These are phyloP conservation scores for Nannoperca obscura DNA, from an alignment of 2,797 vertebrate genomes.

Conservation along the genomic window DNA sequence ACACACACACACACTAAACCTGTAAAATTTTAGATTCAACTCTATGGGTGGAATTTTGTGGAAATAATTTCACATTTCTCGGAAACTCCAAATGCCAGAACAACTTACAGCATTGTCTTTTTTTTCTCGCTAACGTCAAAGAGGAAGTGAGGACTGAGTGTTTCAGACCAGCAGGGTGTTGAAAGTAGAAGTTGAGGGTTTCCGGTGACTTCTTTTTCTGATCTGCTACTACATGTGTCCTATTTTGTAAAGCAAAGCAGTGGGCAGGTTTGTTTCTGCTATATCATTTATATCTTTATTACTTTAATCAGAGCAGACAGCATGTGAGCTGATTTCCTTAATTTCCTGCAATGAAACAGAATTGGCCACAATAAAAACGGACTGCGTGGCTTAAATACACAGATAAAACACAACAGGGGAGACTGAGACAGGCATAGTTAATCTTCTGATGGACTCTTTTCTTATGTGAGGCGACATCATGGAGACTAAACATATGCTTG, in stretches of 20 bases:
- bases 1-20: constrained; percentile 15
- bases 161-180: constrained; percentile 33
- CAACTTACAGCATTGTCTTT: not conserved
- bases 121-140: constrained; percentile 23
- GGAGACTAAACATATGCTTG: constrained; percentile 6
- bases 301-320: constrained; percentile 38
- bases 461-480: constrained; percentile 25
- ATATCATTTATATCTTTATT: constrained; percentile 62
- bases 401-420: constrained; percentile 12
- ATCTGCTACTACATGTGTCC: constrained; percentile 13
- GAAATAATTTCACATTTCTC: constrained; percentile 7
- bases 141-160: constrained; percentile 64
- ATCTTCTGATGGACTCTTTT: constrained; percentile 59
- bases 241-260: constrained; percentile 23
- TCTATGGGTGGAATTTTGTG: not conserved
- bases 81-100: constrained; percentile 16
- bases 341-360: constrained; percentile 64
- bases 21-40: not conserved
- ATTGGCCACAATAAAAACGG: constrained; percentile 54
- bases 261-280: constrained; percentile 17
- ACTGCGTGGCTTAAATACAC: constrained; percentile 33
- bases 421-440: constrained; percentile 9
- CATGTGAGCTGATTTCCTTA: constrained; percentile 38
- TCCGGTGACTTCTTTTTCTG: constrained; percentile 52
- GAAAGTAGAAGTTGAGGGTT: constrained; percentile 71